A percentile compares a stretch with the other conserved stretches of the same genome.
Conservation (phyloP, 2,888 invertebrate species). For the Synanthedon formicaeformis region DNA sequence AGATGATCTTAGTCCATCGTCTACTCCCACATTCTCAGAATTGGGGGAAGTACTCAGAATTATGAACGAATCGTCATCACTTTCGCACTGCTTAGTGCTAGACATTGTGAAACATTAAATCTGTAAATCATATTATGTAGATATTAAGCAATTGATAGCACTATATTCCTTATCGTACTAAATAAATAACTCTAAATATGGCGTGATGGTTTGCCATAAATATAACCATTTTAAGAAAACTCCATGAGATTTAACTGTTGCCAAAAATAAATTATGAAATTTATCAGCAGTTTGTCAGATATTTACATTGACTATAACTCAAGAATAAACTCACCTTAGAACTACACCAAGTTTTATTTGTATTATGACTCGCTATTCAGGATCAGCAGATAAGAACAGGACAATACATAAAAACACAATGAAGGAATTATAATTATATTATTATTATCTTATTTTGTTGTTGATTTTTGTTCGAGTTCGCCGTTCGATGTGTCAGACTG, state of each 20-base stretch:
- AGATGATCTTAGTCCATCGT: constrained; percentile 23
- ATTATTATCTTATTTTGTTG: too few relatives aligned
- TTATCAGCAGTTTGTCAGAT: too few relatives aligned
- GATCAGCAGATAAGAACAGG: too few relatives aligned
- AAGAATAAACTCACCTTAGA: constrained; percentile 1
- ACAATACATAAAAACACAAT: too few relatives aligned
- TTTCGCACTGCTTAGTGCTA: constrained; percentile 14
- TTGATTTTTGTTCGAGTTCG: too few relatives aligned
- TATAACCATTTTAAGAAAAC: too few relatives aligned
- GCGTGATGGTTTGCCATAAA: not conserved
- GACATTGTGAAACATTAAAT: not conserved
- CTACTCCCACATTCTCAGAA: constrained; percentile 31
- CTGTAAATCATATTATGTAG: not conserved
- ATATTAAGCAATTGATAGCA: not conserved
- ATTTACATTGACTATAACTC: constrained; percentile 13
- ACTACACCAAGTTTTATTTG: too few relatives aligned
- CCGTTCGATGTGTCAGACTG: too few relatives aligned
- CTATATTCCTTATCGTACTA: too few relatives aligned
- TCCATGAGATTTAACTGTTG: not conserved
- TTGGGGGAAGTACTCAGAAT: constrained; percentile 57
- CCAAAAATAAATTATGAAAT: constrained; percentile 24
- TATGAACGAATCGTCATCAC: constrained; percentile 61
- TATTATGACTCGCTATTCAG: too few relatives aligned
- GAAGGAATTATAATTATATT: too few relatives aligned
- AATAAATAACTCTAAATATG: too few relatives aligned